These are phyloP conservation scores for Crotalus viridis DNA, from an alignment of 2,113 vertebrate species.

Conservation along the genomic window DNA sequence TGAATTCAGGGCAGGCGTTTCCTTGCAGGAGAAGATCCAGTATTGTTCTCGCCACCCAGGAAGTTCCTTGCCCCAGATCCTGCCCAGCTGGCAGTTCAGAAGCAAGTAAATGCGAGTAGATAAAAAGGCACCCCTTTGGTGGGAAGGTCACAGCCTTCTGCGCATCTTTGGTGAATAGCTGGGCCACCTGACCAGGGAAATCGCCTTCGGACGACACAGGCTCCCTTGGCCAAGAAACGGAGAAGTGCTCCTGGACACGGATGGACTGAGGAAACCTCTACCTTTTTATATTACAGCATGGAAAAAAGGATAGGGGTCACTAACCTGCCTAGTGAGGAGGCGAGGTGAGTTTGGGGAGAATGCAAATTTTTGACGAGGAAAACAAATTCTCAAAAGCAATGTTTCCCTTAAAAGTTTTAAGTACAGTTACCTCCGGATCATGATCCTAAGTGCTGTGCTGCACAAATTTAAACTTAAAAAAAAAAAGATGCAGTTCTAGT, in stretches of 20 bases:
- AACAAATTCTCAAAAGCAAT: neutral
- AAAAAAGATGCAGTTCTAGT: conserved; percentile 64
- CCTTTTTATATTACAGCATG: neutral
- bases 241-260: neutral
- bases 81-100: neutral
- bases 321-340: neutral
- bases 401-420: neutral
- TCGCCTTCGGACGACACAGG: neutral
- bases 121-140: neutral
- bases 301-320: neutral
- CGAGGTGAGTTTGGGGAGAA: neutral
- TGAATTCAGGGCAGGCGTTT: neutral
- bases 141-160: neutral
- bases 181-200: neutral
- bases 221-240: neutral
- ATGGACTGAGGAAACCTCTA: neutral
- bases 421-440: neutral
- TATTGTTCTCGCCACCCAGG: neutral
- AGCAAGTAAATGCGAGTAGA: neutral
- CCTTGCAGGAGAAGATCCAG: neutral
- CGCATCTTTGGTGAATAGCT: neutral
- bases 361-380: neutral
- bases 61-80: neutral
- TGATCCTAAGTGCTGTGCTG: too few relatives aligned
- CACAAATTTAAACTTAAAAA: conserved; percentile 33